Percentiles rank a stretch among this genome's conserved stretches.
Evolutionary conservation across 1,140 invertebrate genomes (phyloP).

Genomic region (Chelonus insularis): DNA sequence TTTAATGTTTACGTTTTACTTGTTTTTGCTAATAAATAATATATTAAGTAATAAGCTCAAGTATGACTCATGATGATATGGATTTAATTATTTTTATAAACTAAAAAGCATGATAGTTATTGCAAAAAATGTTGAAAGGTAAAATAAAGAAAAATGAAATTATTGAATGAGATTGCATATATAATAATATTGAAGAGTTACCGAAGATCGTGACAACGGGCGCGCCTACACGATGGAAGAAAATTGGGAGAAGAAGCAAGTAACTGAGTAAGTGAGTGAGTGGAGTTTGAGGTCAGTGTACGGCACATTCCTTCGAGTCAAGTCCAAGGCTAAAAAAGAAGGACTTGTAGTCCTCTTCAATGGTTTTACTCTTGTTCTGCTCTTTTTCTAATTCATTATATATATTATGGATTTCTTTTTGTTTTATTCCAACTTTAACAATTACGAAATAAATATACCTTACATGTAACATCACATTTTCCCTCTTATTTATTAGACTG

Average conservation of each 20-base stretch:
- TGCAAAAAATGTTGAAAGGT: constrained; percentile 7
- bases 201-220: neutral
- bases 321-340: constrained; percentile 50
- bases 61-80: too few species aligned
- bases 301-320: constrained; percentile 53
- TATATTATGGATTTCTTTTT: too few species aligned
- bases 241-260: constrained; percentile 31
- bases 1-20: too few species aligned
- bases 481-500: too few species aligned
- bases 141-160: constrained; percentile 5
- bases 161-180: too few species aligned
- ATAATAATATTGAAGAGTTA: constrained; percentile 10
- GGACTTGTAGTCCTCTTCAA: constrained; percentile 7
- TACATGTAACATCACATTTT: too few species aligned
- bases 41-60: too few species aligned
- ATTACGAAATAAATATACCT: too few species aligned
- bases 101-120: too few species aligned
- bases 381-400: neutral
- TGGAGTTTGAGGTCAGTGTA: constrained; percentile 49
- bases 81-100: too few species aligned
- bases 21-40: too few species aligned
- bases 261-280: constrained; percentile 36
- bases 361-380: neutral
- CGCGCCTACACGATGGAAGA: constrained; percentile 25
- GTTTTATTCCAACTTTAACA: too few species aligned